Evolutionary conservation across 2,888 invertebrate species (phyloP).

Genomic region (Venusia cambrica): DNA sequence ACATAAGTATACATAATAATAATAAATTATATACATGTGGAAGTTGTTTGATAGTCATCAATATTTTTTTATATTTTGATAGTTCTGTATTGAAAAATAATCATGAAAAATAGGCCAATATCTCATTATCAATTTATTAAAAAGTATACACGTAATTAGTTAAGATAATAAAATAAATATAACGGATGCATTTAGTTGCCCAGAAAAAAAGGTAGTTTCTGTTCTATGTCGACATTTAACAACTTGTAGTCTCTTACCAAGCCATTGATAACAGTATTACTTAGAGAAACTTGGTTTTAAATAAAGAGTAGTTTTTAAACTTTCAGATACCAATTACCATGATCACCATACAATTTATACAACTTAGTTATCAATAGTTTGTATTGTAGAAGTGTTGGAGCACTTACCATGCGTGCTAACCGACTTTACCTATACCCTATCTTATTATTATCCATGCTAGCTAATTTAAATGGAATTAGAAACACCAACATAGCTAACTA

Average conservation of each 20-base stretch:
- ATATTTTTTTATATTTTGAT: slow-evolving; percentile 83
- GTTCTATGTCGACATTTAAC: slow-evolving; percentile 58
- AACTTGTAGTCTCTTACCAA: slow-evolving; percentile 74
- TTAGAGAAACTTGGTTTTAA: slow-evolving; percentile 73
- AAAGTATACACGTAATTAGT: slow-evolving; percentile 65
- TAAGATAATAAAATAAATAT: slow-evolving; percentile 60
- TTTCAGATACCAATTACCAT: slow-evolving; percentile 63
- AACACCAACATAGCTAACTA: slow-evolving; percentile 78
- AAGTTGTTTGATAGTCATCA: slow-evolving; percentile 81
- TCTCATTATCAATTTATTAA: slow-evolving; percentile 73
- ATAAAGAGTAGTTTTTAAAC: slow-evolving; percentile 64
- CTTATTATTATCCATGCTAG: slow-evolving; percentile 61
- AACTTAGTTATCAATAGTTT: slow-evolving; percentile 68
- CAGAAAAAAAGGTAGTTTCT: slow-evolving; percentile 55
- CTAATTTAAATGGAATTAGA: slow-evolving; percentile 69
- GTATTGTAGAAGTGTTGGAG: slow-evolving; percentile 57
- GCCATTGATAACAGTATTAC: slow-evolving; percentile 81
- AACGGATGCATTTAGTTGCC: slow-evolving; percentile 77
- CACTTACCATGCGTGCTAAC: slow-evolving; percentile 44
- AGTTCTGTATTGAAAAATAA: slow-evolving; percentile 78
- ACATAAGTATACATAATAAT: slow-evolving; percentile 73
- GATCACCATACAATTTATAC: slow-evolving; percentile 55
- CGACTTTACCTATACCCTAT: slow-evolving; percentile 55
- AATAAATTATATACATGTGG: slow-evolving; percentile 69
- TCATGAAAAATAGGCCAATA: slow-evolving; percentile 76